These are phyloP conservation scores for Helicoverpa assulta DNA, from an alignment of 2,888 invertebrate species.

Conservation along the genomic window DNA sequence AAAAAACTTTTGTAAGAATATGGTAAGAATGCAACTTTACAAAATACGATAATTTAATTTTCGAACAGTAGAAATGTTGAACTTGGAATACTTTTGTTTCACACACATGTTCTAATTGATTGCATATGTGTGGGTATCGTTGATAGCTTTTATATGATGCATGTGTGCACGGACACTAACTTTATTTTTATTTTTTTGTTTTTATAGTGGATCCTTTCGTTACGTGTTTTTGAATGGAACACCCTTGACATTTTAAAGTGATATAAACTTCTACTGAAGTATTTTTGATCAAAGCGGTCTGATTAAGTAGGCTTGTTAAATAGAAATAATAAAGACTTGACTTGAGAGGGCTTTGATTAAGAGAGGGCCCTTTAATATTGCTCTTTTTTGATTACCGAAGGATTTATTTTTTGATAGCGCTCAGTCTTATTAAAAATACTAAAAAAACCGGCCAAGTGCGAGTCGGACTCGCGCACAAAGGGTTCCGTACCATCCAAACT, in stretches of 20 bases:
- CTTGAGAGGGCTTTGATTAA: too few relatives aligned
- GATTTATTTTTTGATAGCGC: too few relatives aligned
- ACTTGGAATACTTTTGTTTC: conserved; percentile 63
- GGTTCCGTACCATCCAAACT: too few relatives aligned
- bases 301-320: too few relatives aligned
- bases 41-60: conserved; percentile 42
- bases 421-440: too few relatives aligned
- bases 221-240: background rate
- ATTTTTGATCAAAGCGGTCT: too few relatives aligned
- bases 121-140: conserved; percentile 28
- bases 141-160: conserved; percentile 29
- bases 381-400: too few relatives aligned
- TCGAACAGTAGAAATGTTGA: conserved; percentile 49
- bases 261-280: too few relatives aligned
- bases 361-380: too few relatives aligned
- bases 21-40: conserved; percentile 34
- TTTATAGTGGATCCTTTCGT: background rate
- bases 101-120: conserved; percentile 40
- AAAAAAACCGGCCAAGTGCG: too few relatives aligned
- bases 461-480: too few relatives aligned
- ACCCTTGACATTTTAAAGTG: background rate
- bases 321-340: too few relatives aligned
- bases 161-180: background rate
- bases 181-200: conserved; percentile 17
- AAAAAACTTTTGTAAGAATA: conserved; percentile 12